Conservation (phyloP, 2,888 invertebrate species). For the Napeogenes inachia region DNA sequence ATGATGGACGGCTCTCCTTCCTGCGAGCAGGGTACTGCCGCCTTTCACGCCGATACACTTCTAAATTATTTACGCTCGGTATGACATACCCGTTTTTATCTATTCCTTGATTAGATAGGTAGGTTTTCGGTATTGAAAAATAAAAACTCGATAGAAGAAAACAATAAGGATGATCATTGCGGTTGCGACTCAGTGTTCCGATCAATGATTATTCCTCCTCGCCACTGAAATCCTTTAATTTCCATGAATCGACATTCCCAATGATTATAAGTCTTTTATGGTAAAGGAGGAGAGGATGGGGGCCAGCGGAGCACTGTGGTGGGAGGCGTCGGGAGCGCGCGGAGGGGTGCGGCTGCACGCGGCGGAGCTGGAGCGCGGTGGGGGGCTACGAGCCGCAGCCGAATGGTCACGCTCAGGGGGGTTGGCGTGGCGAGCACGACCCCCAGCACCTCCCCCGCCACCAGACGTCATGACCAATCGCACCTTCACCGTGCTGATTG, state of each 20-base stretch:
- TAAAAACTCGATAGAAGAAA: too few relatives aligned
- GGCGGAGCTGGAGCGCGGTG: slow-evolving; percentile 57
- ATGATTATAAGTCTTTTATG: too few relatives aligned
- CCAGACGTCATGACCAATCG: slow-evolving; percentile 60
- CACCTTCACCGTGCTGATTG: slow-evolving; percentile 62
- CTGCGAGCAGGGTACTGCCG: slow-evolving; percentile 47
- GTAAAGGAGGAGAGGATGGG: slow-evolving; percentile 14
- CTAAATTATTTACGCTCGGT: slow-evolving; percentile 65
- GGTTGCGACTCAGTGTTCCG: too few relatives aligned
- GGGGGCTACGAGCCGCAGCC: slow-evolving; percentile 46
- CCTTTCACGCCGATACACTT: slow-evolving; percentile 64
- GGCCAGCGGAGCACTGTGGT: slow-evolving; percentile 35
- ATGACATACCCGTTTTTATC: not conserved
- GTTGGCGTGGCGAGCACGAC: slow-evolving; percentile 46
- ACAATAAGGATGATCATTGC: too few relatives aligned
- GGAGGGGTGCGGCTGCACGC: slow-evolving; percentile 45
- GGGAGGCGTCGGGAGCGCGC: slow-evolving; percentile 50
- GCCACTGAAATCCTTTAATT: too few relatives aligned
- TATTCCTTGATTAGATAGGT: too few relatives aligned
- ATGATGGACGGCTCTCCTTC: slow-evolving; percentile 34
- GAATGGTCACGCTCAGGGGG: slow-evolving; percentile 49
- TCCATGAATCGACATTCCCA: too few relatives aligned
- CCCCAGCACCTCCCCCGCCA: slow-evolving; percentile 41
- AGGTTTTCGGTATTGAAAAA: too few relatives aligned
- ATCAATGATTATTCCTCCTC: too few relatives aligned